These are phyloP conservation scores for Cyclargus thomasi DNA, from an alignment of 1,140 invertebrate species.

Conservation along the genomic window DNA sequence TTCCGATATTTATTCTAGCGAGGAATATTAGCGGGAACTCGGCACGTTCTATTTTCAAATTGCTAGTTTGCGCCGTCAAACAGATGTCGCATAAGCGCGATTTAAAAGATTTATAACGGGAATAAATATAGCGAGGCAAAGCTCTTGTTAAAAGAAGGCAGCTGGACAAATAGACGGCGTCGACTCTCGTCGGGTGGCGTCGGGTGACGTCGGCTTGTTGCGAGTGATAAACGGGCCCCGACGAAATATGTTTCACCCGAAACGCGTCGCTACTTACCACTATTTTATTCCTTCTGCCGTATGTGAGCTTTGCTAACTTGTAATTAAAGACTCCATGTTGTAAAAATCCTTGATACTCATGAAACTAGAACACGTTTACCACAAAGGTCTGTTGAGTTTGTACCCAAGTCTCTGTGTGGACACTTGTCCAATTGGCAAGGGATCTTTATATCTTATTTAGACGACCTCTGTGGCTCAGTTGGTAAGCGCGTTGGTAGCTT, in stretches of 20 bases:
- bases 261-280: conserved; percentile 30
- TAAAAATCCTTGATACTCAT: no score
- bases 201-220: conserved; percentile 22
- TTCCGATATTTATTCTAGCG: neutral
- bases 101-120: conserved; percentile 14
- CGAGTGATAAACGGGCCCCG: conserved; percentile 53
- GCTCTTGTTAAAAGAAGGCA: conserved; percentile 62
- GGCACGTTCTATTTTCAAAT: conserved; percentile 4
- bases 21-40: neutral
- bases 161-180: conserved; percentile 59
- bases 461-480: no score
- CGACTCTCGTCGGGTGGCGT: conserved; percentile 4
- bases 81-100: conserved; percentile 7
- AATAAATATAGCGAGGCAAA: conserved; percentile 31
- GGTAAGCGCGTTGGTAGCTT: no score
- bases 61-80: neutral
- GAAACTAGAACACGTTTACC: no score
- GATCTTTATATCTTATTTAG: no score
- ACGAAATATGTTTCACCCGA: conserved; percentile 47
- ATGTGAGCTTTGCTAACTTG: no score
- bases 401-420: no score
- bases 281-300: conserved; percentile 9
- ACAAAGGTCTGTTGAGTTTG: no score
- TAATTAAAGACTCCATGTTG: conserved; percentile 1
- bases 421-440: no score